These are phyloP conservation scores for Mesoclemmys tuberculata DNA, from an alignment of 2,113 vertebrate genomes.

Conservation along the genomic window DNA sequence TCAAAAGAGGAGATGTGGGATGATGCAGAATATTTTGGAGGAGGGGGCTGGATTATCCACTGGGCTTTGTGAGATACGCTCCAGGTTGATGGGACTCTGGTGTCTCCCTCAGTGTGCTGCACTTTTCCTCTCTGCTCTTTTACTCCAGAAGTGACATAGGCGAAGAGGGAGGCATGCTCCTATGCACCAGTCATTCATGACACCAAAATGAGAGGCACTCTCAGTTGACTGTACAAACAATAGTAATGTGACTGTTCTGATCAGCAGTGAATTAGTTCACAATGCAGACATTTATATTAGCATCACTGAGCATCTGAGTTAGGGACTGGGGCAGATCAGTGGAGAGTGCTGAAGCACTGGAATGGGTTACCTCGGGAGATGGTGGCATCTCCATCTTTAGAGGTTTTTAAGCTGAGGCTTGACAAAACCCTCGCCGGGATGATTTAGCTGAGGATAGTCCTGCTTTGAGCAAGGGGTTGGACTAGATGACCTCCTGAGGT, in stretches of 20 bases:
- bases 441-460: too few relatives aligned
- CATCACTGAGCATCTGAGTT: not conserved
- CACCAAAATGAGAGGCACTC: not conserved
- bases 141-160: not conserved
- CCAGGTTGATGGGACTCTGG: not conserved
- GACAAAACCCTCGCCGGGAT: too few relatives aligned
- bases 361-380: too few relatives aligned
- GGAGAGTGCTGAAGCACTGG: too few relatives aligned
- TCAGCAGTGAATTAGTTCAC: not conserved
- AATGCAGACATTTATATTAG: not conserved
- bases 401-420: too few relatives aligned
- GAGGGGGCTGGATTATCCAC: not conserved
- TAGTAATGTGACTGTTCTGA: not conserved
- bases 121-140: not conserved
- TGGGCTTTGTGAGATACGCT: not conserved
- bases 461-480: too few relatives aligned
- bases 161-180: not conserved
- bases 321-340: not conserved
- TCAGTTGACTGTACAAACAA: not conserved
- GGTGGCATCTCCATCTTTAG: too few relatives aligned
- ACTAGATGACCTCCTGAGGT: too few relatives aligned
- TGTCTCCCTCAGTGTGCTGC: not conserved
- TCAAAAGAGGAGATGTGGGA: not conserved
- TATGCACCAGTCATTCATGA: not conserved
- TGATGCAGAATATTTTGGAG: not conserved